These are phyloP conservation scores for Gonocerus acuteangulatus DNA, from an alignment of 2,888 invertebrate species.

Conservation along the genomic window DNA sequence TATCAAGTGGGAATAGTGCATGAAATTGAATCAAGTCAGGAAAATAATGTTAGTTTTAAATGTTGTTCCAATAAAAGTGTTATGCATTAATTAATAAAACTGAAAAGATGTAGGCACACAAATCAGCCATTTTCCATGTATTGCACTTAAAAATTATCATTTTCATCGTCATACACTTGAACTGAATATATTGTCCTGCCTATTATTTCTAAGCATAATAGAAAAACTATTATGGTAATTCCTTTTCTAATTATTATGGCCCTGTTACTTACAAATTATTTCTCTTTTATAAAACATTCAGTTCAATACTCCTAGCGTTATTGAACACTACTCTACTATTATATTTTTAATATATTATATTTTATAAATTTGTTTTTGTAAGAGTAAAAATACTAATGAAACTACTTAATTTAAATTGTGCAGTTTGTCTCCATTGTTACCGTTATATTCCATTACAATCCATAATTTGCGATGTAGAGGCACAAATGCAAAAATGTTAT, in stretches of 20 bases:
- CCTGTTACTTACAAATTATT: slow-evolving; percentile 21
- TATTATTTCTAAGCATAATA: slow-evolving; percentile 8
- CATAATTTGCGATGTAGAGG: slow-evolving; percentile 11
- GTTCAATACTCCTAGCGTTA: slow-evolving; percentile 22
- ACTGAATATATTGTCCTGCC: slow-evolving; percentile 13
- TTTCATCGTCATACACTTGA: neutral
- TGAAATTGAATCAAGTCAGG: too few species aligned
- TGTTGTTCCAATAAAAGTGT: too few species aligned
- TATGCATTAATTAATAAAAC: too few species aligned
- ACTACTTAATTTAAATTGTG: slow-evolving; percentile 26
- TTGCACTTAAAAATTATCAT: too few species aligned
- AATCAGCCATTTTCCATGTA: too few species aligned
- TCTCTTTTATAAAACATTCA: slow-evolving; percentile 22
- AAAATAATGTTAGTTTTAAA: too few species aligned
- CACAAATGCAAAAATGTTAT: slow-evolving; percentile 12
- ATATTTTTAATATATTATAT: slow-evolving; percentile 23
- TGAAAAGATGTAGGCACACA: too few species aligned
- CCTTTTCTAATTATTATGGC: slow-evolving; percentile 2
- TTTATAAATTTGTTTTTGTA: slow-evolving; percentile 17
- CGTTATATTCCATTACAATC: slow-evolving; percentile 1
- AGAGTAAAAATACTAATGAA: slow-evolving; percentile 27
- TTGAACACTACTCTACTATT: slow-evolving; percentile 16
- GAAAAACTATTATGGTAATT: neutral
- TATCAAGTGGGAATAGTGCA: too few species aligned
- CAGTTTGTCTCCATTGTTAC: slow-evolving; percentile 10